These are phyloP conservation scores for Nycticryphes semicollaris DNA, from an alignment of 2,113 vertebrate genomes.

Conservation along the genomic window DNA sequence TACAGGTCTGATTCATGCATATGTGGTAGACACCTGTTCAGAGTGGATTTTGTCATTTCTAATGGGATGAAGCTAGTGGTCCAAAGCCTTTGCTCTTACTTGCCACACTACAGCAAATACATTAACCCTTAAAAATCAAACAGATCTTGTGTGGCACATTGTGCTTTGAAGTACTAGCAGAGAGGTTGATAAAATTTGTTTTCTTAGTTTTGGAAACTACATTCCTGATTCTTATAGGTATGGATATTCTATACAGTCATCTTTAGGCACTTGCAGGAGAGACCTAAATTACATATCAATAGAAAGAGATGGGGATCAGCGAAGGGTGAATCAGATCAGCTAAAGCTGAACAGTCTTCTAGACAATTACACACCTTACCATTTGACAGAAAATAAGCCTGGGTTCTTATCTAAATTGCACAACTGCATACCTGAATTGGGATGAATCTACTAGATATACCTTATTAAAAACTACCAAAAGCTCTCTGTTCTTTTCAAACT, in stretches of 20 bases:
- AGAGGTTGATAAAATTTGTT: background rate
- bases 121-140: background rate
- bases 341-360: background rate
- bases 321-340: background rate
- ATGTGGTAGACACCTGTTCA: background rate
- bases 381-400: background rate
- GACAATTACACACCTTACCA: background rate
- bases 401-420: background rate
- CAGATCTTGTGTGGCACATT: background rate
- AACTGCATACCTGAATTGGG: background rate
- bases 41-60: background rate
- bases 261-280: background rate
- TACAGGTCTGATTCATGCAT: rapidly evolving
- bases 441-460: background rate
- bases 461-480: background rate
- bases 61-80: background rate
- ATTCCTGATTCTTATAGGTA: background rate
- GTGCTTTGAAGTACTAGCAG: background rate
- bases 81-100: background rate
- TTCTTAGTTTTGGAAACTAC: background rate
- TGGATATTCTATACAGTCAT: background rate
- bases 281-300: background rate
- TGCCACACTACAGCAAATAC: background rate
- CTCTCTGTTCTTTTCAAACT: background rate
- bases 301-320: background rate